Evolutionary conservation across 2,113 vertebrate genomes (phyloP).

Genomic region (Picathartes gymnocephalus): DNA sequence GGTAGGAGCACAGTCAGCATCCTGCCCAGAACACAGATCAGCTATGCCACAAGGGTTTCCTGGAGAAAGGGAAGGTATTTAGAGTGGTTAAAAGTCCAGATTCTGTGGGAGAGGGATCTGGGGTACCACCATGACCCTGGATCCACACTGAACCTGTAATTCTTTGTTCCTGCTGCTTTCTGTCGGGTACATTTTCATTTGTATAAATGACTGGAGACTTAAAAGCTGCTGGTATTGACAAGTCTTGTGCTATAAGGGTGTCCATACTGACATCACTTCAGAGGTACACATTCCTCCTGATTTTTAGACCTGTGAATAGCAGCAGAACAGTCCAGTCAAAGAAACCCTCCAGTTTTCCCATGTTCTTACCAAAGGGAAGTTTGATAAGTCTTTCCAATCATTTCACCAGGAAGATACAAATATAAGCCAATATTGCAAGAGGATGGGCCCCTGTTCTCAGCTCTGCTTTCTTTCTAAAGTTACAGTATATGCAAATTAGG

Average conservation of each 20-base stretch:
- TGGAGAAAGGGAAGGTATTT: too few species aligned
- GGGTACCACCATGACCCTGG: neutral
- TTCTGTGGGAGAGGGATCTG: neutral
- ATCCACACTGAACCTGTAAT: neutral
- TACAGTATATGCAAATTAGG: neutral
- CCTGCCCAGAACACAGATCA: neutral
- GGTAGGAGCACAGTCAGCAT: fast-evolving
- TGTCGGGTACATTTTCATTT: neutral
- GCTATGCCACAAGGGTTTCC: neutral
- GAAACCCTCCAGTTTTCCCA: neutral
- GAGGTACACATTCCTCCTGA: neutral
- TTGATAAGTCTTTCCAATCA: neutral
- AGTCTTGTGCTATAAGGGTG: neutral
- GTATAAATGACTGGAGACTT: neutral
- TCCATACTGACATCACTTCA: neutral
- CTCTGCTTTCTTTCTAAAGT: neutral
- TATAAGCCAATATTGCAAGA: neutral
- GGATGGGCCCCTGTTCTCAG: neutral
- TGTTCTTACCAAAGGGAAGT: neutral
- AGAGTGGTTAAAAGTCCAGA: neutral
- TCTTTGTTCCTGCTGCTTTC: neutral
- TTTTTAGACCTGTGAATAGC: neutral
- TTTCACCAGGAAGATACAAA: neutral
- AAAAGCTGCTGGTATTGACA: neutral
- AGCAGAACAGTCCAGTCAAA: neutral